phyloP scores from a whole-genome alignment of 2,113 vertebrate species.

The Progne subis region DNA sequence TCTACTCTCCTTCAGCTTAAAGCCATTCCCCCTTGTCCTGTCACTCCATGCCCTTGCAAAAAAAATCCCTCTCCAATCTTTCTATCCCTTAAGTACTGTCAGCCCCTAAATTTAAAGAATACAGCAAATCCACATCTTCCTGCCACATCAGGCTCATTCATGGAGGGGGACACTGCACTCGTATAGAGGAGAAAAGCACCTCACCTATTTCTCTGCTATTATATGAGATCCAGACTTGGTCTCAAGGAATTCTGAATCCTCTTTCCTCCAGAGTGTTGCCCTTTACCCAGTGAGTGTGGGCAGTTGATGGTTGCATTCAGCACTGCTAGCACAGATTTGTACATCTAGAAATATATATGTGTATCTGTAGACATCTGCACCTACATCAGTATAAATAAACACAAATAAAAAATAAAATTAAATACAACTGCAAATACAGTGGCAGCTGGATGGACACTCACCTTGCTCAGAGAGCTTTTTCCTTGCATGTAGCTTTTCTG shows the following conservation, averaged over 20 bases:
- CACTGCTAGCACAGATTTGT: neutral
- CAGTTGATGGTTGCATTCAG: neutral
- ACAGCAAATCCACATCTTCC: neutral
- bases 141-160: neutral
- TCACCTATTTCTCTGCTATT: neutral
- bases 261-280: neutral
- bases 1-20: neutral
- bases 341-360: rapidly evolving
- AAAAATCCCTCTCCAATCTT: neutral
- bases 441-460: neutral
- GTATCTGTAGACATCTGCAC: neutral
- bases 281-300: neutral
- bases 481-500: neutral
- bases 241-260: neutral
- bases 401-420: neutral
- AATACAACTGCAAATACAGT: neutral
- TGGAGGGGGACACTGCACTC: rapidly evolving
- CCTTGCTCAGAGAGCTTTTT: neutral
- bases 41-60: neutral
- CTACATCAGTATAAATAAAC: neutral
- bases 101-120: neutral
- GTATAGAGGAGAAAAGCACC: neutral
- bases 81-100: neutral
- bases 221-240: rapidly evolving
- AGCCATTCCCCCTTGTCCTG: neutral